Evolutionary conservation across 2,888 invertebrate genomes (phyloP).

Genomic region (Horisme vitalbata): DNA sequence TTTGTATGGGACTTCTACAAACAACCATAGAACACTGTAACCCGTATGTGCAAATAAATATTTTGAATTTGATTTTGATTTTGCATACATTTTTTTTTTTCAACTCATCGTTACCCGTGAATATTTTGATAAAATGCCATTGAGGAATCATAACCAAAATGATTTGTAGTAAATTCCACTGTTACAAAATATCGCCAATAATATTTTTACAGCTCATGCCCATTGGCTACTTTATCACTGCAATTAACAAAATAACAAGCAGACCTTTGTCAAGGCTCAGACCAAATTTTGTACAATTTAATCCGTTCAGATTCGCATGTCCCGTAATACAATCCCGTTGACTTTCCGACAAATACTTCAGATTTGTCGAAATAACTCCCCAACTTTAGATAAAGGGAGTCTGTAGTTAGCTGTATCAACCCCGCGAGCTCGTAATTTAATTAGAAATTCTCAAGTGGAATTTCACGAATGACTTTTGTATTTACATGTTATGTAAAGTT

Average conservation of each 20-base stretch:
- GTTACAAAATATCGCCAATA: not conserved
- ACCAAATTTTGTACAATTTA: constrained; percentile 46
- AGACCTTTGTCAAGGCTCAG: constrained; percentile 28
- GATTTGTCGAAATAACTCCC: constrained; percentile 65
- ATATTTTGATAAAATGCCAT: no score
- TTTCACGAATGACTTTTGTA: constrained; percentile 67
- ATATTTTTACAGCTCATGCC: not conserved
- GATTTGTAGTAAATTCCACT: no score
- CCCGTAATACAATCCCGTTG: constrained; percentile 49
- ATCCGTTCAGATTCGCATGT: constrained; percentile 49
- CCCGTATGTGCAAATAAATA: no score
- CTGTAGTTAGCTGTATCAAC: constrained; percentile 59
- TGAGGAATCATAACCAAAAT: no score
- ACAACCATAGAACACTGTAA: no score
- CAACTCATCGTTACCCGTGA: no score
- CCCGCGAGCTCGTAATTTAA: constrained; percentile 60
- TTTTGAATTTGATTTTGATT: no score
- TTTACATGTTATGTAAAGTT: constrained; percentile 53
- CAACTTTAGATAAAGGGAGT: constrained; percentile 65
- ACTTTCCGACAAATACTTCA: constrained; percentile 62
- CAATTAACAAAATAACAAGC: constrained; percentile 26
- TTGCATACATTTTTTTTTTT: no score
- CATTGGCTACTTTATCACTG: constrained; percentile 29
- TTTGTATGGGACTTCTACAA: no score
- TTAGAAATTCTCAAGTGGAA: constrained; percentile 68